Evolutionary conservation across 2,113 vertebrate species (phyloP).

Genomic region (Baryphthengus martii): DNA sequence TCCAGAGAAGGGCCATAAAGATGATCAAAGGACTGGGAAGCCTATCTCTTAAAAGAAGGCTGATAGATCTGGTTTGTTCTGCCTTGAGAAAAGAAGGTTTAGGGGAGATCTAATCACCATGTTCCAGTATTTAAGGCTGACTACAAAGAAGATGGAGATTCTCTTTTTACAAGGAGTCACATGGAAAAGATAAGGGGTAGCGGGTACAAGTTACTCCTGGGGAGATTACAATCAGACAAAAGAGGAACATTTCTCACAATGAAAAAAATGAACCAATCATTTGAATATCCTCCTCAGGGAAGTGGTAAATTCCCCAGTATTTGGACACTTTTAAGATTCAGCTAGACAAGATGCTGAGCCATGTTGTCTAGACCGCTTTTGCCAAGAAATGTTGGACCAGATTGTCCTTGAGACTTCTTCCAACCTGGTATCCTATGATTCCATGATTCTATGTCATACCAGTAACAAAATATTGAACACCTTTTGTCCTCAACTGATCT

Average conservation of each 20-base stretch:
- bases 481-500: not conserved
- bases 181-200: not conserved
- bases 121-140: not conserved
- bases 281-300: not conserved
- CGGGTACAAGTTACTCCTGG: not conserved
- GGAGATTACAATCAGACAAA: not conserved
- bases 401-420: not conserved
- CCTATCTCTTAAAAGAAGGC: not conserved
- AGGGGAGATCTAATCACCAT: not conserved
- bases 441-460: not conserved
- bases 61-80: not conserved
- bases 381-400: not conserved
- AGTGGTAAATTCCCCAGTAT: not conserved
- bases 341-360: not conserved
- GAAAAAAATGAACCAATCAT: not conserved
- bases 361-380: not conserved
- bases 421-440: not conserved
- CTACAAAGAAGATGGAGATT: not conserved
- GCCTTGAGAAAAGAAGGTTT: not conserved
- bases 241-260: not conserved
- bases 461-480: too few species aligned
- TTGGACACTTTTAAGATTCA: not conserved
- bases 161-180: not conserved
- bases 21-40: not conserved
- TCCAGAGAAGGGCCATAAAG: not conserved